phyloP scores from a whole-genome alignment of 2,888 invertebrate species.

The Caenorhabditis afra region DNA sequence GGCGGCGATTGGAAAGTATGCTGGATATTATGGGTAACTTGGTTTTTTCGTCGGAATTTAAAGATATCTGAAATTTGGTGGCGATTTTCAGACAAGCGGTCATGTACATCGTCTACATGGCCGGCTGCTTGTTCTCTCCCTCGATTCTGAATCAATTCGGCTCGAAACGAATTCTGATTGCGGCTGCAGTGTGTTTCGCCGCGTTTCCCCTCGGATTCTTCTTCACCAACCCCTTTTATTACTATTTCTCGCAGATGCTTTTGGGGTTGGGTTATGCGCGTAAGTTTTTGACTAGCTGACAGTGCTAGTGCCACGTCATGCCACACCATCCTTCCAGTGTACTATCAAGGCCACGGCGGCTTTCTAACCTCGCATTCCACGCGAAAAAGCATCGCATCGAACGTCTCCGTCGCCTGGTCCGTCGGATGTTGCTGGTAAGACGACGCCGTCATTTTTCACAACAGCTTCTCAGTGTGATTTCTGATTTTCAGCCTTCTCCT shows the following conservation, averaged over 20 bases:
- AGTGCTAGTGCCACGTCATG: not conserved
- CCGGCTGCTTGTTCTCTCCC: conserved; percentile 58
- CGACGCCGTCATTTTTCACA: not conserved
- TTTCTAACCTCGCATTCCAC: conserved; percentile 65
- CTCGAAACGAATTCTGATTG: conserved; percentile 51
- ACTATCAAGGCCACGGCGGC: conserved; percentile 65
- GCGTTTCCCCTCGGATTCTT: conserved; percentile 61
- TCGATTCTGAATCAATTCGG: conserved; percentile 50
- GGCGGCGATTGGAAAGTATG: conserved; percentile 51
- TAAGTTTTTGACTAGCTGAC: conserved; percentile 35
- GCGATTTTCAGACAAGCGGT: conserved; percentile 59
- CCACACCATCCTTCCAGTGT: conserved; percentile 51
- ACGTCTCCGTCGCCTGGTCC: conserved; percentile 63
- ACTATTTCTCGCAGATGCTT: conserved; percentile 57
- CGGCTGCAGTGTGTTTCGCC: conserved; percentile 45
- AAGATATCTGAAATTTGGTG: too few relatives aligned
- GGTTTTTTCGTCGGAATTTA: not conserved
- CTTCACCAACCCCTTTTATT: conserved; percentile 61
- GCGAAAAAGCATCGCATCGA: conserved; percentile 60
- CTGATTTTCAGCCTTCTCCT: conserved; percentile 53
- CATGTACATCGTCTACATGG: conserved; percentile 58
- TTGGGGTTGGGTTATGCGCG: conserved; percentile 69
- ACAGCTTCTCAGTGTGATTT: not conserved
- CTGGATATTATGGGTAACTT: conserved; percentile 69
- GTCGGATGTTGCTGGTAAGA: conserved; percentile 62